phyloP scores from a whole-genome alignment of 2,113 vertebrate species.

The Trichomycterus rosablanca region DNA sequence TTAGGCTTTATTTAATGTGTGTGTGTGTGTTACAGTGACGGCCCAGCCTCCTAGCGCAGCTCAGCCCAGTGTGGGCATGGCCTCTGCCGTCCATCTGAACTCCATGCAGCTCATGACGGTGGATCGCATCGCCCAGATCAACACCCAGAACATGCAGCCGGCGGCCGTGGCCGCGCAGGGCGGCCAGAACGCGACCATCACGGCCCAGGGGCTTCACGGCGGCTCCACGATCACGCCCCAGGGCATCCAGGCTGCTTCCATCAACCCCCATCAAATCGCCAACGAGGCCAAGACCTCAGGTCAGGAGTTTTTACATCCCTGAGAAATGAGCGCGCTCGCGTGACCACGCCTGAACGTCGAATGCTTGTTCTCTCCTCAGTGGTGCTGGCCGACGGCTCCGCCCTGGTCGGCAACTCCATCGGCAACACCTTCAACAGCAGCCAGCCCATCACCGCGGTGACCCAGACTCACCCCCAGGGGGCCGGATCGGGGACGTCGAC shows the following conservation, averaged over 20 bases:
- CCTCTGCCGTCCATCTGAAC: constrained; percentile 91
- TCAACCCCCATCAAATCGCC: constrained; percentile 69
- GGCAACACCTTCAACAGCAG: constrained; percentile 81
- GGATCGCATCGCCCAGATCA: constrained; percentile 89
- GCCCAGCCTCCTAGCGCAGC: constrained; percentile 90
- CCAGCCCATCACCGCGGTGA: constrained; percentile 82
- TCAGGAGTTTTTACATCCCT: too few relatives aligned
- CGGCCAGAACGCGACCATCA: constrained; percentile 80
- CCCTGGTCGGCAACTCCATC: constrained; percentile 88
- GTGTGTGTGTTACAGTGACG: constrained; percentile 73
- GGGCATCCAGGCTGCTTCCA: constrained; percentile 80
- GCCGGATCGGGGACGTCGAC: constrained; percentile 75
- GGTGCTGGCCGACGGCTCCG: constrained; percentile 85
- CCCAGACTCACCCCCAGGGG: constrained; percentile 87
- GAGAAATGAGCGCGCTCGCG: too few relatives aligned
- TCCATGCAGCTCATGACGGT: constrained; percentile 98
- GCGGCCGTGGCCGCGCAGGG: constrained; percentile 80
- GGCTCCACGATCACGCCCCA: constrained; percentile 76
- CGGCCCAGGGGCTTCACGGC: constrained; percentile 84
- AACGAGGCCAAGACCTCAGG: constrained; percentile 85
- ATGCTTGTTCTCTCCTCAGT: constrained; percentile 61
- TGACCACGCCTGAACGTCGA: too few relatives aligned
- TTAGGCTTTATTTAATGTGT: too few relatives aligned
- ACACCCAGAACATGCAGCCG: constrained; percentile 86
- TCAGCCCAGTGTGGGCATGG: constrained; percentile 84